Evolutionary conservation across 2,113 vertebrate genomes (phyloP), one percentile per base, ranked within the genome.

Genomic region (Scolopax mira): DNA sequence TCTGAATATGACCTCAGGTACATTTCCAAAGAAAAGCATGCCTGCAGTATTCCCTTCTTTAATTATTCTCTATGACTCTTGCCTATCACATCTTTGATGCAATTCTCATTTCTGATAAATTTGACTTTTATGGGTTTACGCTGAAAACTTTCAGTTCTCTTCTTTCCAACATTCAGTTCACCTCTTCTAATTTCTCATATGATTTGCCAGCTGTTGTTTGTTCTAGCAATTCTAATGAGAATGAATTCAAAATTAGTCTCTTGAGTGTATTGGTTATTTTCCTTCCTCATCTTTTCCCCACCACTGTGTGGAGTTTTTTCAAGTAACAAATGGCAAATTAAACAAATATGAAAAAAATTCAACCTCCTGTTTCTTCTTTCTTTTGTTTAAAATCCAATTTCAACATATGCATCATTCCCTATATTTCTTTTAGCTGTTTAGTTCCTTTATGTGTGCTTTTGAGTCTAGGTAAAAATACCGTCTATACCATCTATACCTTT

Each of bases 161-260:
- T 64, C 48, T 75, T 94, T 62, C 24, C 31, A 74, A 6, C 1
- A 1, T 81, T 86, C 35, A 89, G 4, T 85, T 87, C 30, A 49
- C 10, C 16, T 54, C 10, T 88, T 73, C 75, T 55, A 46, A 74
- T 90, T 83, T 88, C 46, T 77, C 18, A 17, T 42, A 46, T 58
- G 78, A 92, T 93, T 94, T 92, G 9, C 67, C 85, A 88, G 54
- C 77, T 90, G 79, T 90, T 93, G 72, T 92, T 94, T 87, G 44
- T 67, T 44, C 44, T 37, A 79, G 44, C 28, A 51, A 19, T 89
- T 93, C 52, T 85, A 74, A 48, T 74, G 30, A 89, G 33, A 64
- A 39, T 52, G 35, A 67, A 72, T 52, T 93, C 31, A 72, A 65
- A 91, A 88, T 89, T 19, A 74, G 61, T 42, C 33, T 91, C 25